Percentiles rank a stretch among this genome's conserved stretches.
These are phyloP conservation scores for Lerema accius DNA, from an alignment of 1,140 invertebrate genomes.

Conservation along the genomic window DNA sequence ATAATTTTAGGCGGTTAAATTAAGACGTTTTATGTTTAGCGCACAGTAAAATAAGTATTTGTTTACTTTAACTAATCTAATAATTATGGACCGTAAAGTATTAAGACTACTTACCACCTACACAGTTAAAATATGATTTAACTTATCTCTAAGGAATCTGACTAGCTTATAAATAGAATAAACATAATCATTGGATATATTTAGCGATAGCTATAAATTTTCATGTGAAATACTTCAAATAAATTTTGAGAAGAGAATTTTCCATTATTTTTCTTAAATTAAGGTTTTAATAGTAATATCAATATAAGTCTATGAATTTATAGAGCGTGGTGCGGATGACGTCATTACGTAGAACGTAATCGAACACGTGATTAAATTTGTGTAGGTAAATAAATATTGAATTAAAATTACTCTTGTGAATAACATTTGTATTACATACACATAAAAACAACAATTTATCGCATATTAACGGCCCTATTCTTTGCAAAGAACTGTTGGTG, in stretches of 20 bases:
- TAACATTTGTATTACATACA: no score
- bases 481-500: no score
- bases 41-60: slow-evolving; percentile 27
- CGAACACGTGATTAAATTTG: no score
- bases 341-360: no score
- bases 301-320: no score
- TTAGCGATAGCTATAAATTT: slow-evolving; percentile 65
- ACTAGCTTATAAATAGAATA: slow-evolving; percentile 39
- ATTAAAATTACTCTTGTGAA: no score
- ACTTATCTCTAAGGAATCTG: slow-evolving; percentile 39
- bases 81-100: slow-evolving; percentile 26
- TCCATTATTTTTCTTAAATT: slow-evolving; percentile 69
- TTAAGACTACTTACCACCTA: slow-evolving; percentile 20
- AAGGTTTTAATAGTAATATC: slow-evolving; percentile 22
- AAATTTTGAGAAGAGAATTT: slow-evolving; percentile 72
- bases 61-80: slow-evolving; percentile 14
- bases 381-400: no score
- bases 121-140: slow-evolving; percentile 13
- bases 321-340: no score
- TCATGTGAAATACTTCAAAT: slow-evolving; percentile 69
- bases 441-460: no score
- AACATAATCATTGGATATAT: slow-evolving; percentile 50
- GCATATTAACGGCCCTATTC: no score
- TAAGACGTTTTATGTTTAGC: slow-evolving; percentile 53
- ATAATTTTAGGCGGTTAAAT: slow-evolving; percentile 63